Percentiles rank a stretch among this genome's conserved stretches.
Evolutionary conservation across 2,797 vertebrate species (phyloP).

Genomic region (Sarcophilus harrisii): DNA sequence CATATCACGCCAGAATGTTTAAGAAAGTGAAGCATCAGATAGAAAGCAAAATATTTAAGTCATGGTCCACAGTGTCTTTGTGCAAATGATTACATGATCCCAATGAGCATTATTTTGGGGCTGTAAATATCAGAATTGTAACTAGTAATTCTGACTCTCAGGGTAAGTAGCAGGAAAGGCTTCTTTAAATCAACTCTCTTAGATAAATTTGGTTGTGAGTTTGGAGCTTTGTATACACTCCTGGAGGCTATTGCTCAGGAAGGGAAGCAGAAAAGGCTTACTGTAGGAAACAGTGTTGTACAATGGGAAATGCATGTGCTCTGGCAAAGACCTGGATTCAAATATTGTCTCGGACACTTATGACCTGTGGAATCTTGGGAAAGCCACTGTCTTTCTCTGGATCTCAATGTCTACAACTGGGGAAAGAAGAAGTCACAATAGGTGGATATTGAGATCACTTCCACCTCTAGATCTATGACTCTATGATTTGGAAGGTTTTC

Average conservation of each 20-base stretch:
- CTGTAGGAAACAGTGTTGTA: neutral
- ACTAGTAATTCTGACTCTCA: neutral
- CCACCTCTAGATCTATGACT: neutral
- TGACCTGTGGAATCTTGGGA: constrained; percentile 20
- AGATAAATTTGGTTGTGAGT: neutral
- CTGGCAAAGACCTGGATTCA: neutral
- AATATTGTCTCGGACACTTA: neutral
- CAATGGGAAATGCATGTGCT: neutral
- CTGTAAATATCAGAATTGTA: neutral
- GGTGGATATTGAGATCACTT: neutral
- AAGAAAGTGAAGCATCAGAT: neutral
- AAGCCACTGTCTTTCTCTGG: neutral
- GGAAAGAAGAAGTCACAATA: neutral
- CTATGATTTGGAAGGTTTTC: neutral
- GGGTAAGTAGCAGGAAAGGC: neutral
- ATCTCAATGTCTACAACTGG: neutral
- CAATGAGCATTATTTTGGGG: neutral
- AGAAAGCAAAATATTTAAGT: neutral
- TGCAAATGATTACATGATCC: neutral
- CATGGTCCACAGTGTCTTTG: neutral
- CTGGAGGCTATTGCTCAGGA: neutral
- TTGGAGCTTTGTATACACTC: neutral
- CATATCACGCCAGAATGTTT: neutral
- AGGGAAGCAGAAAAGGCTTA: neutral
- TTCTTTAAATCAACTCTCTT: neutral